Percentiles rank a stretch among this genome's conserved stretches.
Evolutionary conservation across 2,888 invertebrate genomes (phyloP).

Genomic region (Nineta flava): DNA sequence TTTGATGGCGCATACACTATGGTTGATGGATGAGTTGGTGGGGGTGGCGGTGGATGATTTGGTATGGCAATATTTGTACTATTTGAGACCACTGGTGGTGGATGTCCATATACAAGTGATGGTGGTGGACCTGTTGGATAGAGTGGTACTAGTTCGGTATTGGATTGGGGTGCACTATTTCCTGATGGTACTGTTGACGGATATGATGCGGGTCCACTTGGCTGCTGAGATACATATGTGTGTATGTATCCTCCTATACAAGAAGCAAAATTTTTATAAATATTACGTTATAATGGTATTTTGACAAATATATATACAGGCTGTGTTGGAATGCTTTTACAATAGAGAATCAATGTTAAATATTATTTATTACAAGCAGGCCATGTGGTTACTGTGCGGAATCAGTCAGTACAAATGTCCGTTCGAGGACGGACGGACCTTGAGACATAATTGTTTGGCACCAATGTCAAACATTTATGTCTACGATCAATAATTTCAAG

Average conservation of each 20-base stretch:
- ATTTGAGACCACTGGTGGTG: constrained; percentile 4
- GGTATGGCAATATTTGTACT: not conserved
- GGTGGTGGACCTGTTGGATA: constrained; percentile 18
- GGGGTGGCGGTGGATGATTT: constrained; percentile 3
- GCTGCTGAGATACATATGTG: not conserved
- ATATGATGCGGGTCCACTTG: constrained; percentile 1
- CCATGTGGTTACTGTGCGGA: too few species aligned
- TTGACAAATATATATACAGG: too few species aligned
- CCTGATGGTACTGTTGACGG: not conserved
- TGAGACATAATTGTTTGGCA: too few species aligned
- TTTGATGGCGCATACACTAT: not conserved
- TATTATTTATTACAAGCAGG: too few species aligned
- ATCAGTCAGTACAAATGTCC: too few species aligned
- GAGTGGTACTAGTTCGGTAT: constrained; percentile 17
- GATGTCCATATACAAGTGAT: constrained; percentile 19
- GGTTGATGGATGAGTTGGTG: not conserved
- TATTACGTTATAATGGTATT: too few species aligned
- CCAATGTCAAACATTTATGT: too few species aligned
- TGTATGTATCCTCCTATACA: constrained; percentile 9
- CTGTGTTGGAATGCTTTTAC: too few species aligned
- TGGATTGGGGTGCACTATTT: constrained; percentile 10
- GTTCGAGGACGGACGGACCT: too few species aligned
- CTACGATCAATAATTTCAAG: too few species aligned
- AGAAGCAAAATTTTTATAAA: too few species aligned
- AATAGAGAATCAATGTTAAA: too few species aligned